phyloP scores from a whole-genome alignment of 1,140 invertebrate genomes.

The Akabosia matsudoensis region DNA sequence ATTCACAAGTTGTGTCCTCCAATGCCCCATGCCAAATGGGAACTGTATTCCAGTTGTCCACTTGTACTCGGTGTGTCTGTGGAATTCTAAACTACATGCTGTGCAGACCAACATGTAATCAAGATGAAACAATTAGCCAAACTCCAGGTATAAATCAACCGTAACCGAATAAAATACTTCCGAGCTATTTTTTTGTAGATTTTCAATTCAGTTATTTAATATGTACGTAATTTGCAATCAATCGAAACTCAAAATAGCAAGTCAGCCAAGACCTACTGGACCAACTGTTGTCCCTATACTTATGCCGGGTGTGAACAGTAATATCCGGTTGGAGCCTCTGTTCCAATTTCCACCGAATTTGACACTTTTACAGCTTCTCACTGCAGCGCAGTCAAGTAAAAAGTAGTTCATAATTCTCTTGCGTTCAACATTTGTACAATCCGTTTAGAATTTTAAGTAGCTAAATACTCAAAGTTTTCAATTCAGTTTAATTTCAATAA shows the following conservation, averaged over 20 bases:
- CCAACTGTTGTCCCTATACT: background rate
- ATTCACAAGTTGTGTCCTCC: too few relatives aligned
- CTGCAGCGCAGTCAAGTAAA: background rate
- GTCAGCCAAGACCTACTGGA: background rate
- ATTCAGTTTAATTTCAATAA: too few relatives aligned
- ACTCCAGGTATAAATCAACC: background rate
- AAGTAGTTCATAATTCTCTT: background rate
- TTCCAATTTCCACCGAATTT: background rate
- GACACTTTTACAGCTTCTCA: background rate
- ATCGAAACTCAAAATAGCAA: background rate
- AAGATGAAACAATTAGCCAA: background rate
- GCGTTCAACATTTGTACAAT: too few relatives aligned
- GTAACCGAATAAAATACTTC: too few relatives aligned
- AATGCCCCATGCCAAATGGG: background rate
- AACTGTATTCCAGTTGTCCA: background rate
- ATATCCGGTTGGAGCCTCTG: background rate
- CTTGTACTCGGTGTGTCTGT: background rate
- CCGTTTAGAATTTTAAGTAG: too few relatives aligned
- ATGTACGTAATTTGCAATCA: background rate
- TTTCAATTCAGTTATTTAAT: background rate
- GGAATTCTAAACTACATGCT: background rate
- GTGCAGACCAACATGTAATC: background rate
- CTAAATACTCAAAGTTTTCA: too few relatives aligned
- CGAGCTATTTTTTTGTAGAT: background rate
- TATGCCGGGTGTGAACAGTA: background rate